These are phyloP conservation scores for Pseudopodoces humilis DNA, from an alignment of 2,113 vertebrate genomes.

Conservation along the genomic window DNA sequence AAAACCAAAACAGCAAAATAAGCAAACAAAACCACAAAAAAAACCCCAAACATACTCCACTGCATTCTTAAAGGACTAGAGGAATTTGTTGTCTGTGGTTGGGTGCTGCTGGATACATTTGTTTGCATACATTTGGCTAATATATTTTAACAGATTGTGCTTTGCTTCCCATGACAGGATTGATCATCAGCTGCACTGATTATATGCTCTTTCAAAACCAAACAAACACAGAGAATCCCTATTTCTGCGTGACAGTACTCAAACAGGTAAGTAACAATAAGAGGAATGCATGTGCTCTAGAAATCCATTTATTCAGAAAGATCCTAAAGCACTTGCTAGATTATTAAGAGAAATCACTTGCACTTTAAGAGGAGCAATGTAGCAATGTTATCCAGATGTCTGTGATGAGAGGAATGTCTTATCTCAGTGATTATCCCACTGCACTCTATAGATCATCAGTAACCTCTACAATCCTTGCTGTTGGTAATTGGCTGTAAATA, in stretches of 20 bases:
- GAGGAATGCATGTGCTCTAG: neutral
- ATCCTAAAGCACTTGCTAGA: constrained; percentile 12
- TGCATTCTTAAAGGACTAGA: neutral
- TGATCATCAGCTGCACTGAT: constrained; percentile 60
- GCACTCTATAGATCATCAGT: neutral
- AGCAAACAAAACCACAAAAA: too few species aligned
- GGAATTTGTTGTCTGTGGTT: neutral
- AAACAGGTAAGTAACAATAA: constrained; percentile 47
- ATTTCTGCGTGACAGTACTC: constrained; percentile 54
- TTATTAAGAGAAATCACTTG: constrained; percentile 52
- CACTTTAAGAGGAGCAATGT: neutral
- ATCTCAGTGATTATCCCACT: neutral
- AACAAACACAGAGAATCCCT: constrained; percentile 58
- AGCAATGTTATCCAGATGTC: neutral
- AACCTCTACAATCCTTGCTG: neutral
- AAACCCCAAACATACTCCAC: fast-evolving
- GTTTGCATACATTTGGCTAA: constrained; percentile 37
- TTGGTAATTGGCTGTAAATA: constrained; percentile 2
- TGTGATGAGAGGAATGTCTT: neutral
- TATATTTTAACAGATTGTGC: constrained; percentile 21
- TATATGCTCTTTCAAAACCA: constrained; percentile 66
- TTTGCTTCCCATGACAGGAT: constrained; percentile 43
- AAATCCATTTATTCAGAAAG: constrained; percentile 37
- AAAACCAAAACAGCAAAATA: neutral
- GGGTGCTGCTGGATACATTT: constrained; percentile 44